These are phyloP conservation scores for Eudyptes chrysolophus DNA, from an alignment of 2,113 vertebrate species.

Conservation along the genomic window DNA sequence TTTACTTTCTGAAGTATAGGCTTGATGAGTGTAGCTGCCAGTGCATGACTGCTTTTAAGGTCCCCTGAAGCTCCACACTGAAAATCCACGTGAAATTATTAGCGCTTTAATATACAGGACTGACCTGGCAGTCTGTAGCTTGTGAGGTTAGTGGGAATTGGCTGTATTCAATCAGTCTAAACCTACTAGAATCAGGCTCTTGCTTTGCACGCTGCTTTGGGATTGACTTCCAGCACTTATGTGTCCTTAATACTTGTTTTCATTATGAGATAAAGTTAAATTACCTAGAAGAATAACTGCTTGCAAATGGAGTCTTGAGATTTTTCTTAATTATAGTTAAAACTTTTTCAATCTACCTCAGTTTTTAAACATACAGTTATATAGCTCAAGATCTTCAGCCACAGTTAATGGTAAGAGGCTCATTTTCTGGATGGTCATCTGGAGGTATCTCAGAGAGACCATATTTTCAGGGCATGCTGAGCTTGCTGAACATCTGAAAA, in stretches of 20 bases:
- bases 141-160: background rate
- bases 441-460: background rate
- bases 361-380: background rate
- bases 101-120: fast-evolving
- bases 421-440: background rate
- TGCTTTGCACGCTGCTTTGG: background rate
- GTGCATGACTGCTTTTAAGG: background rate
- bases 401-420: background rate
- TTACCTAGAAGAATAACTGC: background rate
- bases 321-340: background rate
- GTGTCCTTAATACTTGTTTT: background rate
- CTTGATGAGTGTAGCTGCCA: background rate
- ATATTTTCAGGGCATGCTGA: background rate
- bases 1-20: background rate
- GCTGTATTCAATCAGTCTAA: background rate
- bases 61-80: background rate
- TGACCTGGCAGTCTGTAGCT: background rate
- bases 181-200: background rate
- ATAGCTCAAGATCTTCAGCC: background rate
- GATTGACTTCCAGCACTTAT: background rate
- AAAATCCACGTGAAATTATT: background rate
- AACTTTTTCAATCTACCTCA: background rate
- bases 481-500: background rate
- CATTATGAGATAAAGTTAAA: background rate
- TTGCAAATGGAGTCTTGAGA: background rate